Evolutionary conservation across 1,140 invertebrate genomes (phyloP).

Genomic region (Pemphigus obesinymphae): DNA sequence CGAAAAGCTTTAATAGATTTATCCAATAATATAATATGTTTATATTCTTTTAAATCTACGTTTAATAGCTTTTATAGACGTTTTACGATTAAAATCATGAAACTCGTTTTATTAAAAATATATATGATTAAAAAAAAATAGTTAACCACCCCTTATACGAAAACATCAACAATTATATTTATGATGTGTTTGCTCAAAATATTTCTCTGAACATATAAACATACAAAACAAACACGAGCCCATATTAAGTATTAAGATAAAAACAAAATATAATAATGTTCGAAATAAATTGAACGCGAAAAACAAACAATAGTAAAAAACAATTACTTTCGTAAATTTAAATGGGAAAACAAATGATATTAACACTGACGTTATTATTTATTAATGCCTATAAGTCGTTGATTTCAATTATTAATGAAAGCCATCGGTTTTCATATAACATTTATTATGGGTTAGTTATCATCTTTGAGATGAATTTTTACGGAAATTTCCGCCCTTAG

Average conservation of each 20-base stretch:
- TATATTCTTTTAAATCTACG: not conserved
- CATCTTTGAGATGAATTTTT: not conserved
- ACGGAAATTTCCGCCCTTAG: not conserved
- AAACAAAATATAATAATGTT: not conserved
- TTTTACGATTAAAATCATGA: not conserved
- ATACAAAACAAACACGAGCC: not conserved
- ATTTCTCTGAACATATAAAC: not conserved
- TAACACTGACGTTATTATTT: not conserved
- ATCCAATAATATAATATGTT: not conserved
- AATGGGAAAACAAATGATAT: not conserved
- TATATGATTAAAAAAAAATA: not conserved
- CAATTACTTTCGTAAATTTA: not conserved
- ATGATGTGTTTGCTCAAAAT: not conserved
- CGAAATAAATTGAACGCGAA: not conserved
- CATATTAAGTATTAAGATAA: not conserved
- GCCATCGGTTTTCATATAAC: not conserved
- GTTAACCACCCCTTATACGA: not conserved
- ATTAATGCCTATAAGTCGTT: not conserved
- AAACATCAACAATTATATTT: not conserved
- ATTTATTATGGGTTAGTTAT: not conserved
- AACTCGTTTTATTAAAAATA: not conserved
- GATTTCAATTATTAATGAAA: not conserved
- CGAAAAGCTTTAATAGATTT: too few relatives aligned
- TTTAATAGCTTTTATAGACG: not conserved
- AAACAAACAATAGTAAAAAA: not conserved